These are phyloP conservation scores for Dromas ardeola DNA, from an alignment of 2,113 vertebrate genomes.

Conservation along the genomic window DNA sequence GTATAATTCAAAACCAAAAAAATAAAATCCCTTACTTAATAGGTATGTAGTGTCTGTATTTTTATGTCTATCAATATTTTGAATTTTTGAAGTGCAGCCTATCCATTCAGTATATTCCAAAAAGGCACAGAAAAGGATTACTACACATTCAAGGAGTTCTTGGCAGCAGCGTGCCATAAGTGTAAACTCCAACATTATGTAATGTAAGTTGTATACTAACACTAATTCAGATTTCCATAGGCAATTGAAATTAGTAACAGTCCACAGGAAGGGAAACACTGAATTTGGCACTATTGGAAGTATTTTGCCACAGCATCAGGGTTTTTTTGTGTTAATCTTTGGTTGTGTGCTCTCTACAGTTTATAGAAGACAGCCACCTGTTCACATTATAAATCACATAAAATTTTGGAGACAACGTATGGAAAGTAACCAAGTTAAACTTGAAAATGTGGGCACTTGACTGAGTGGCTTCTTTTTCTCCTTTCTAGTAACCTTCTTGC, in stretches of 20 bases:
- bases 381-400: not conserved
- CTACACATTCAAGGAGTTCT: not conserved
- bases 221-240: not conserved
- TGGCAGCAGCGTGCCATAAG: not conserved
- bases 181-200: not conserved
- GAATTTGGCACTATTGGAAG: not conserved
- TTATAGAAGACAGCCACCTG: not conserved
- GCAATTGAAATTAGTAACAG: not conserved
- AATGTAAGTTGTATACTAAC: not conserved
- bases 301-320: not conserved
- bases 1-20: not conserved
- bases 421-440: not conserved
- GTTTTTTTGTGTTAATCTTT: not conserved
- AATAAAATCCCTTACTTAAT: not conserved
- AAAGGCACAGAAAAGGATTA: not conserved
- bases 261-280: not conserved
- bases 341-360: not conserved
- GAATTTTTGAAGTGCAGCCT: not conserved
- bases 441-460: not conserved
- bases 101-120: not conserved
- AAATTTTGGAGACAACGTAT: not conserved
- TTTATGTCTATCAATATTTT: not conserved
- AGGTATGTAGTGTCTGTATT: not conserved
- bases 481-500: not conserved
- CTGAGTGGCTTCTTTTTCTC: not conserved